Conservation (phyloP, 2,888 invertebrate species). For the Mylabris sibirica region DNA sequence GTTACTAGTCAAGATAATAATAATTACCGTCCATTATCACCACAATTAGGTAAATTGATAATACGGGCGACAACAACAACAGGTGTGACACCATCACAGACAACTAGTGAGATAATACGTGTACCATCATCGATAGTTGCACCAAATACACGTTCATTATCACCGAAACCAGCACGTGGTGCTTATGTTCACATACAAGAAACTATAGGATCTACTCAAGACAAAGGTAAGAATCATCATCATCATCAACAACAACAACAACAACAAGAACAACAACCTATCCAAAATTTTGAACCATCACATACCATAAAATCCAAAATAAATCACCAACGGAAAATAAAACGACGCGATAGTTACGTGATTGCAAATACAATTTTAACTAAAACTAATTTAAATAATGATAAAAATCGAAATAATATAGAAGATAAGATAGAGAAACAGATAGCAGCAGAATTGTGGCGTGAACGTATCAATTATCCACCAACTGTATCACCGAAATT, state of each 20-base stretch:
- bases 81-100: conserved; percentile 52
- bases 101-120: conserved; percentile 67
- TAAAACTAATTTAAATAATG: conserved; percentile 65
- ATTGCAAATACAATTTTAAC: conserved; percentile 78
- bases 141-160: conserved; percentile 62
- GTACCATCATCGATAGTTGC: conserved; percentile 71
- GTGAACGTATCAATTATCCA: conserved; percentile 76
- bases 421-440: conserved; percentile 64
- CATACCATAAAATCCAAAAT: conserved; percentile 55
- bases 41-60: conserved; percentile 70
- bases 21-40: conserved; percentile 64
- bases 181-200: conserved; percentile 79
- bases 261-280: conserved; percentile 29
- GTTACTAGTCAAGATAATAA: conserved; percentile 49
- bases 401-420: conserved; percentile 37
- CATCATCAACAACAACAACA: conserved; percentile 5
- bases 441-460: conserved; percentile 69
- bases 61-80: conserved; percentile 58
- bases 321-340: conserved; percentile 63
- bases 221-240: conserved; percentile 71
- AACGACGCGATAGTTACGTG: conserved; percentile 85
- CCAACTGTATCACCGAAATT: conserved; percentile 69
- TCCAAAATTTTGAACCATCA: conserved; percentile 41
- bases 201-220: conserved; percentile 68
- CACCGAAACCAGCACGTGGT: conserved; percentile 63